Base-by-base conservation (phyloP, 2,888 invertebrate species). In the Cephus rjabovi region DNA sequence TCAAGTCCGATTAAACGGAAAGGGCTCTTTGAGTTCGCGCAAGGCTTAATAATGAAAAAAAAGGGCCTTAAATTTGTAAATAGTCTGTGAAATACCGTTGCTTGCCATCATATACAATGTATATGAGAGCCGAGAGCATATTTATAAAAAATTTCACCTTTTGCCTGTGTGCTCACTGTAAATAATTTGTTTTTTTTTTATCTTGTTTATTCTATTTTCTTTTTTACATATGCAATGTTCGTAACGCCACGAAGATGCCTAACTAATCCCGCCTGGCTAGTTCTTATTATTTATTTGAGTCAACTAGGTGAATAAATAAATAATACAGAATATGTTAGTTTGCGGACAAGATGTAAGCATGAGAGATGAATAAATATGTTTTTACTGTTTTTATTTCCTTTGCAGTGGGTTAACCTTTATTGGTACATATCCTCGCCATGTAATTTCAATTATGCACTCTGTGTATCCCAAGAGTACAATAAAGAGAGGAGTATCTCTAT, bases 81-180 rank as follows among this genome's bases (percentile, higher is more conserved):
- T 83, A 83, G 40, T 11, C 78, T 77, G 34, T 37, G 37, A 23
- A 23, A 35, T 34, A 37, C 69, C 70, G 76, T 69, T 81, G 75
- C 87, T 89, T 87, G 87, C 85, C 85, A 83, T 89, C 86, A 84
- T 88, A 87, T 86, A 87, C 85, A 85, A 86, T 88, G 86, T 87
- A 88, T 87, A 88, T 87, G 87, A 86, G 78, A 84, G 85, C 81
- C 82, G 86, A 87, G 84, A 85, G 83, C 56, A 76, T 84, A 82
- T 84, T 85, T 86, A 84, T 84, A 81, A 76, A 74, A 77, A 76
- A 71, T 71, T 78, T 73, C 73, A 34, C 31, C n/a, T 33, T 74
- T 34, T 76, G n/a, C 56, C 15, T 78, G 34, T 76, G n/a, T 71
- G 9, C 40, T 73, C 70, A 37, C 15, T 75, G n/a, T 35, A 71